These are phyloP conservation scores for Epirrhoe tristata DNA, from an alignment of 2,888 invertebrate species.

Conservation along the genomic window DNA sequence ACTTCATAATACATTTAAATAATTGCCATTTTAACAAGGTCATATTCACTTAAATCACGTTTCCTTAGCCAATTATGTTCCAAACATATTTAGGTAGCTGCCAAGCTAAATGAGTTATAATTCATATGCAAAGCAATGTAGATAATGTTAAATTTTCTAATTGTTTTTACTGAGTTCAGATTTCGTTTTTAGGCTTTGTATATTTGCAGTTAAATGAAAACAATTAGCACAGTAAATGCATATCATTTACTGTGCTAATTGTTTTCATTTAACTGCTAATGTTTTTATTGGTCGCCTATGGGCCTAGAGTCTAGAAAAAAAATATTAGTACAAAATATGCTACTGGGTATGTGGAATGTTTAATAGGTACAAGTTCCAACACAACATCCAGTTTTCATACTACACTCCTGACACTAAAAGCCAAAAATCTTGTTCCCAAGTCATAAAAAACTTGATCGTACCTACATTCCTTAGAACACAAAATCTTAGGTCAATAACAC, in stretches of 20 bases:
- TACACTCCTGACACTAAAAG: too few relatives aligned
- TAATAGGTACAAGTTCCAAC: too few relatives aligned
- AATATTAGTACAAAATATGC: too few relatives aligned
- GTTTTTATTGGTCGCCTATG: too few relatives aligned
- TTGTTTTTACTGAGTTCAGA: background rate
- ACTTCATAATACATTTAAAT: conserved; percentile 67
- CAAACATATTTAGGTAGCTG: conserved; percentile 46
- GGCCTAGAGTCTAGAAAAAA: too few relatives aligned
- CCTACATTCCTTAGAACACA: conserved; percentile 46
- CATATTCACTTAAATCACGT: conserved; percentile 55
- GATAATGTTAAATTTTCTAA: conserved; percentile 24
- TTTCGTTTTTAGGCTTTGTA: background rate
- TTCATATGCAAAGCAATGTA: conserved; percentile 38
- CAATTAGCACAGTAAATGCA: too few relatives aligned
- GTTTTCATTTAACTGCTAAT: background rate
- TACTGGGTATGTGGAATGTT: too few relatives aligned
- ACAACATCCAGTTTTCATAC: too few relatives aligned
- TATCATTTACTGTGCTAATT: too few relatives aligned
- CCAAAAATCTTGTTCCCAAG: background rate
- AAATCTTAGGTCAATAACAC: conserved; percentile 66
- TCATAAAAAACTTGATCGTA: background rate
- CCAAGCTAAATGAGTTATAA: conserved; percentile 34
- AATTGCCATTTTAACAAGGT: conserved; percentile 70
- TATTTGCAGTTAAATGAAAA: background rate
- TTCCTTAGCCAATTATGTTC: conserved; percentile 44